Evolutionary conservation across 2,888 invertebrate species (phyloP), one percentile per base, ranked within the genome.

Genomic region (Aromia moschata): DNA sequence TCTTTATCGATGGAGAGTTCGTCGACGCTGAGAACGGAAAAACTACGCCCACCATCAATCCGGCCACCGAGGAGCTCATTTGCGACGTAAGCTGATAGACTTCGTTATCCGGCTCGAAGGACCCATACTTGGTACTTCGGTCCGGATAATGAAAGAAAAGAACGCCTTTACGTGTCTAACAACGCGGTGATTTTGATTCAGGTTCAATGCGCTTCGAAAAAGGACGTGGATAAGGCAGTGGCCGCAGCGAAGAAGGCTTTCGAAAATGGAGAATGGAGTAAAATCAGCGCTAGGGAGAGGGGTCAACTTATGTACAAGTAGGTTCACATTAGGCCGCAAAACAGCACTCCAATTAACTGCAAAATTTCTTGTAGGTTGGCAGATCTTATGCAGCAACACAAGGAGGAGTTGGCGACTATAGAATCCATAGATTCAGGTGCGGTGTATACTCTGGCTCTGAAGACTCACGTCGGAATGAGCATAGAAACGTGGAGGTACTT

Each of bases 401-500:
- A 93, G 77, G 96, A 97, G 77, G 97, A 98, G 76, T 80, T 98
- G 68, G 98, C 98, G 0, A 97, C 96, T 0, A 88, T 98, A 15
- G 98, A 98, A 77, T 88, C 91, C 0, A 84, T 97, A 1, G 98
- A 98, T 80, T 95, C 96, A 0, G 98, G 98, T 0, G 98, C 98
- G 0, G 98, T 98, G 0, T 98, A 98, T 82, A 98, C 98, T 0
- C 82, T 98, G 43, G 98, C 98, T 0, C 79, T 98, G 11, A 98
- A 98, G 79, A 98, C 98, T 0, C 98, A 98, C 81, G 85, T 98
- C 2, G 98, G 98, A 54, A 98, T 98, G 98, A 96, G 96, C 11
- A 95, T 98, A 47, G 96, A 97, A 76, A 95, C 95, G 0, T 97
- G 96, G 94, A 84, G 93, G 33, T 98, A 98, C 80, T 98, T 95